These are phyloP conservation scores for Peromyscus californicus DNA, from an alignment of 2,113 vertebrate genomes.

Conservation along the genomic window DNA sequence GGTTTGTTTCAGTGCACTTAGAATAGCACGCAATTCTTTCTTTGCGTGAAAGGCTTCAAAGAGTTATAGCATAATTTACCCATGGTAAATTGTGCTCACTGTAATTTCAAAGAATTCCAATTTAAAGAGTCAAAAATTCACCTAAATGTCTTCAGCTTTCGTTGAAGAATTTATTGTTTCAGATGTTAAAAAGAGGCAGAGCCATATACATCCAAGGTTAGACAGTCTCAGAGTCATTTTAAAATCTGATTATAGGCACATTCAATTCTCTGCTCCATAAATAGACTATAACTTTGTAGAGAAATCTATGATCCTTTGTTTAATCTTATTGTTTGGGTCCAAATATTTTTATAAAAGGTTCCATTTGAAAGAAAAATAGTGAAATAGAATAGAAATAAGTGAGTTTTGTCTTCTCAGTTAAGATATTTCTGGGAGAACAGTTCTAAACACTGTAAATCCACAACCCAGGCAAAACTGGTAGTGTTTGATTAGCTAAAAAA, in stretches of 20 bases:
- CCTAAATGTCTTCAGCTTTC: slow-evolving; percentile 40
- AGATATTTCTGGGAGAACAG: neutral
- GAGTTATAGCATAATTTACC: slow-evolving; percentile 30
- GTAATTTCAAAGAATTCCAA: slow-evolving; percentile 52
- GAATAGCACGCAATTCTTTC: slow-evolving; percentile 55
- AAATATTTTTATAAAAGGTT: slow-evolving; percentile 29
- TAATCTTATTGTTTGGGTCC: neutral
- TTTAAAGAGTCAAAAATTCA: slow-evolving; percentile 49
- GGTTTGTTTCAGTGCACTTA: slow-evolving; percentile 62
- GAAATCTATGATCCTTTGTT: slow-evolving; percentile 16
- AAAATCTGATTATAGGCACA: slow-evolving; percentile 10
- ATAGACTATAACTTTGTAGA: neutral
- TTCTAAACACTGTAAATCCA: neutral
- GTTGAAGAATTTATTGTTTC: neutral
- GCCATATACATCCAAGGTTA: slow-evolving; percentile 28
- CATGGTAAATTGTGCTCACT: slow-evolving; percentile 35
- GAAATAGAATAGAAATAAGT: neutral
- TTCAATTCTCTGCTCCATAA: slow-evolving; percentile 2
- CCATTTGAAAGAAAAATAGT: neutral
- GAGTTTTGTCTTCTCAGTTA: slow-evolving; percentile 1
- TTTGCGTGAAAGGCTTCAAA: slow-evolving; percentile 44
- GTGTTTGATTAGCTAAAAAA: neutral
- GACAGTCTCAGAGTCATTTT: neutral
- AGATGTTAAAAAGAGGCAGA: slow-evolving; percentile 27
- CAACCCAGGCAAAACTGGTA: neutral